A percentile compares a stretch with the other conserved stretches of the same genome.
Evolutionary conservation across 64 coral and sea anemone genomes (phyloP).

Genomic region (Montipora sp.): DNA sequence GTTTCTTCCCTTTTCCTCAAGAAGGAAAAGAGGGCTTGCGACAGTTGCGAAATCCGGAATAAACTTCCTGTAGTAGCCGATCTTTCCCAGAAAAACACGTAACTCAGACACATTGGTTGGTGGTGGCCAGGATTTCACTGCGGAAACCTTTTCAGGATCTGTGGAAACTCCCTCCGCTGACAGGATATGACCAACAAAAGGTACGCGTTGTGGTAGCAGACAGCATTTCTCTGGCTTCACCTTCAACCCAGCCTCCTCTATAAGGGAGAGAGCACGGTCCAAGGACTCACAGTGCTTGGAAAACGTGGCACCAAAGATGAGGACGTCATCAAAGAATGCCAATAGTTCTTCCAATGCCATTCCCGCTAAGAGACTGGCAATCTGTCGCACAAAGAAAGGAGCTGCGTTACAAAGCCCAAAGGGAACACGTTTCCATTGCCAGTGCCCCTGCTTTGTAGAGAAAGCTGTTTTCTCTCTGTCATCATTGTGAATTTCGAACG

Average conservation of each 20-base stretch:
- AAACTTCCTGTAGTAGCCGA: slow-evolving; percentile 52
- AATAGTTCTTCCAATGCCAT: slow-evolving; percentile 31
- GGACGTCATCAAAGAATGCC: slow-evolving; percentile 38
- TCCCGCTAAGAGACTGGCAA: slow-evolving; percentile 26
- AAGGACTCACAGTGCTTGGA: slow-evolving; percentile 22
- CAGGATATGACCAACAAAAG: slow-evolving; percentile 58
- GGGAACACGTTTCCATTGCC: slow-evolving; percentile 59
- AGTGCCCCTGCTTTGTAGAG: slow-evolving; percentile 46
- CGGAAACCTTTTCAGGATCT: slow-evolving; percentile 50
- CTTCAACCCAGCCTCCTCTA: slow-evolving; percentile 54
- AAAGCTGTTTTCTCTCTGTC: slow-evolving; percentile 56
- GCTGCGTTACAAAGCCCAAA: slow-evolving; percentile 61
- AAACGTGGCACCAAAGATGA: slow-evolving; percentile 39
- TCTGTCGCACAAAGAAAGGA: slow-evolving; percentile 46
- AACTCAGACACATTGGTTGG: slow-evolving; percentile 65
- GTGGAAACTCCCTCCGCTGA: slow-evolving; percentile 48
- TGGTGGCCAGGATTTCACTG: slow-evolving; percentile 41
- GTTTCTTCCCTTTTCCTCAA: slow-evolving; percentile 9
- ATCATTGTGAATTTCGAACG: slow-evolving; percentile 20
- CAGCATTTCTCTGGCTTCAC: slow-evolving; percentile 63
- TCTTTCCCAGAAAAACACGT: slow-evolving; percentile 24
- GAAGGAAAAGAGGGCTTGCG: slow-evolving; percentile 4
- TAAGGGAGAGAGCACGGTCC: neutral
- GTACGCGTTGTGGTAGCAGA: slow-evolving; percentile 2
- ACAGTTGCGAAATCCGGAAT: slow-evolving; percentile 47